Percentiles rank a stretch among this genome's conserved stretches.
Conservation (phyloP, 2,888 invertebrate genomes). For the Morinoia aosen region DNA sequence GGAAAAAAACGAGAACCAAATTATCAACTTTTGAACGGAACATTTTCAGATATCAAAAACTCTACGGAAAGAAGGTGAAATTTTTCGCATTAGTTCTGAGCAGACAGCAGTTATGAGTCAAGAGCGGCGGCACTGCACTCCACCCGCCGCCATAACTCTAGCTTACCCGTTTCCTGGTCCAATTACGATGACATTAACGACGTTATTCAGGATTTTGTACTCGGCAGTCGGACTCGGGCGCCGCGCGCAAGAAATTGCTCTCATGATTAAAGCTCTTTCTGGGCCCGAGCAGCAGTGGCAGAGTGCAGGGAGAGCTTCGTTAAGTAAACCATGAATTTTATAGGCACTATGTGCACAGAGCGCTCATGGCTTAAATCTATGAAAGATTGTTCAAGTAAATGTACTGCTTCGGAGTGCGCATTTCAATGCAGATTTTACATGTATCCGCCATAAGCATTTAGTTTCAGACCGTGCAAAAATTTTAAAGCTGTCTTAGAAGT, state of each 20-base stretch:
- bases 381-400: too few species aligned
- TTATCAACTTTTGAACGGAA: neutral
- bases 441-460: too few species aligned
- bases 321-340: neutral
- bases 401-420: too few species aligned
- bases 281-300: neutral
- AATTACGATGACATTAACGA: slow-evolving; percentile 51
- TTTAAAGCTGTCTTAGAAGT: too few species aligned
- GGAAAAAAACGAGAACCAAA: neutral
- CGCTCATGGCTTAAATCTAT: too few species aligned
- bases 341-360: neutral
- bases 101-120: slow-evolving; percentile 22
- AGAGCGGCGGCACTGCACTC: neutral
- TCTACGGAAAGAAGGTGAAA: neutral
- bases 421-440: too few species aligned
- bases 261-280: neutral
- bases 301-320: neutral
- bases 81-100: slow-evolving; percentile 4
- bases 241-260: neutral
- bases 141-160: slow-evolving; percentile 26
- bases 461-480: too few species aligned
- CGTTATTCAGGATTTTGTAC: slow-evolving; percentile 30
- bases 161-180: slow-evolving; percentile 44
- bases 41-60: neutral
- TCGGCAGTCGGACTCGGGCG: slow-evolving; percentile 28